Evolutionary conservation across 1,140 invertebrate species (phyloP), one percentile per base, ranked within the genome.

Genomic region (Apocrypta bakeri): DNA sequence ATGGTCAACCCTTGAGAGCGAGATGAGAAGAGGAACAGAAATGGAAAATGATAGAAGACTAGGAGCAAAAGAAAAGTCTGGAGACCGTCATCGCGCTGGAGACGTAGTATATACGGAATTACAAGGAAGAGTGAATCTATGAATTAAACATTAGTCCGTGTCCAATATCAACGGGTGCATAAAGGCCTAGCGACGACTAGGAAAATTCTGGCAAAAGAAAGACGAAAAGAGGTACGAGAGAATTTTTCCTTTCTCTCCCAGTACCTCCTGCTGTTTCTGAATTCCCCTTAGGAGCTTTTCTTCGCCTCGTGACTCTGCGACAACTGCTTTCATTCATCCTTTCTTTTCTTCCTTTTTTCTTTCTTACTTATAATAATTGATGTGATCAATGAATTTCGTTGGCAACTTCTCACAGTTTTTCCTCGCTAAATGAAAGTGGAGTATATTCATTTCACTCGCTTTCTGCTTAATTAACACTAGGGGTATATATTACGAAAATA

Each of bases 121-220:
- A 74, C 56, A 64, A 81, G 33, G 56, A 79, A 40, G 71, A 74
- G 68, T 4, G 29, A 61, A 63, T 56, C 48, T 42, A 73, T 81
- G 79, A 81, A 81, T 81, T 74, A 81, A 81, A 81, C 71, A 81
- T 81, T 24, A 73, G 48, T 1, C 25, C n/a, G 33, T n/a, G n/a
- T 73, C 71, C 64, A 40, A 74, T 73, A 81, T 74, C 56, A 81
- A 64, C 24, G 56, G 48, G 24, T n/a, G 42, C 37, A 33, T 25
- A 71, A 56, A 71, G 37, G 37, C n/a, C 33, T n/a, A 37, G 75
- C 75, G 31, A 31, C 27, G 29, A n/a, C 12, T n/a, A 73, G 71
- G 37, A 73, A 42, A 71, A 71, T 71, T 71, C 29, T 33, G 25
- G 25, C 63, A 42, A 42, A 42, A 42, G 29, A 37, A 73, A 27